These are phyloP conservation scores for Rhyzopertha dominica DNA, from an alignment of 1,140 invertebrate genomes.

Conservation along the genomic window DNA sequence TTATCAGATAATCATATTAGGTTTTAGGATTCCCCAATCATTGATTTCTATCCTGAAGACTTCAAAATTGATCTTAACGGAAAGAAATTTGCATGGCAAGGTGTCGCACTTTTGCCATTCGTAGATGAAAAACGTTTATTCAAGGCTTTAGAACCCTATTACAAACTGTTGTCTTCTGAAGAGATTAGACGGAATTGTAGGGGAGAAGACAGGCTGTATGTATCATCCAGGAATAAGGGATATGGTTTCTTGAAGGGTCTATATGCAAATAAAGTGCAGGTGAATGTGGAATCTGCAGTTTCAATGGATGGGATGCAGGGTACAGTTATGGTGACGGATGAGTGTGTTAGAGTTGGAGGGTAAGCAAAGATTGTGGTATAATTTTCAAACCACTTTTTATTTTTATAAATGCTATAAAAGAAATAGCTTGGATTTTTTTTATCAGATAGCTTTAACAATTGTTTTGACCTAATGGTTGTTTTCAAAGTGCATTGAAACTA, in stretches of 20 bases:
- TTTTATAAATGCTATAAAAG: too few relatives aligned
- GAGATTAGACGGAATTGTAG: constrained; percentile 71
- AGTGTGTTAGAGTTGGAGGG: constrained; percentile 61
- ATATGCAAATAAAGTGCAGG: constrained; percentile 54
- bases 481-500: too few relatives aligned
- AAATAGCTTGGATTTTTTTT: too few relatives aligned
- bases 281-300: constrained; percentile 50
- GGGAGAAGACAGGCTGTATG: constrained; percentile 78
- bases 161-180: constrained; percentile 69
- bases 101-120: constrained; percentile 95
- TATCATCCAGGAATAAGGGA: constrained; percentile 61
- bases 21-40: constrained; percentile 82
- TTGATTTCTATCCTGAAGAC: constrained; percentile 98
- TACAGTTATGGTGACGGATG: constrained; percentile 62
- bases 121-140: constrained; percentile 93
- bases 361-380: too few relatives aligned
- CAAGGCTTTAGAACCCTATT: constrained; percentile 77
- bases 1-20: constrained; percentile 16
- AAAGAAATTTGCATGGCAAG: constrained; percentile 99
- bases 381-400: too few relatives aligned
- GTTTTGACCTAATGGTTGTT: too few relatives aligned
- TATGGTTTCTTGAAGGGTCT: constrained; percentile 66
- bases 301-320: constrained; percentile 69
- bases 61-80: constrained; percentile 99
- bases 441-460: too few relatives aligned